Evolutionary conservation across 2,113 vertebrate species (phyloP), one percentile per base, ranked within the genome.

Genomic region (Camelus bactrianus): DNA sequence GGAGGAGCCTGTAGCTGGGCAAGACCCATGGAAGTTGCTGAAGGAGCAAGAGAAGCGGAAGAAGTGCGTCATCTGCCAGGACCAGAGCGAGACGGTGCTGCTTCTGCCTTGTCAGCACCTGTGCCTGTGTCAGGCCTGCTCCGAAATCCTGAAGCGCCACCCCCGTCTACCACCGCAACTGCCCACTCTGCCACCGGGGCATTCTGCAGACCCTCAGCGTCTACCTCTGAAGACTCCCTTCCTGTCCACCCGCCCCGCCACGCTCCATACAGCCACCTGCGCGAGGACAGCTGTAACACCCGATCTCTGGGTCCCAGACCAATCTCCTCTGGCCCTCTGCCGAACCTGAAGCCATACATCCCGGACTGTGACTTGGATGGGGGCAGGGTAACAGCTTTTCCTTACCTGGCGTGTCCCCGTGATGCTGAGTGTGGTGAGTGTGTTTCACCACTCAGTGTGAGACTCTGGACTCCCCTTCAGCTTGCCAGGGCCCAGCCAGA

Each of bases 11-110:
- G 0, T 60, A 46, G 24, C 93, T 0, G 98, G 98, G 1, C 95
- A 99, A 7, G 99, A 99, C 96, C 99, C 99, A 0, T 99, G 99
- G 98, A 98, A 92, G 58, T 98, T 99, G 8, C 98, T 99, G 73
- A 99, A 99, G 76, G 99, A 99, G 72, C 99, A 99, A 73, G 99
- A 99, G 97, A 99, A 99, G 91, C 99, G 99, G 52, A 99, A 99
- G 98, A 99, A 99, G 89, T 99, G 99, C 0, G 99, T 99, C 62
- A 99, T 99, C 97, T 99, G 99, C 96, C 99, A 99, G 98, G 99
- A 99, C 98, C 99, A 99, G 90, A 98, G 98, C 96, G 99, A 99
- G 98, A 99, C 99, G 0, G 99, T 99, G 24, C 98, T 99, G 98
- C 98, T 99, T 9, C 98, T 99, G 96, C 99, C 99, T 1, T 99